Conservation (phyloP, 2,113 vertebrate genomes). For the Nibea coibor region DNA sequence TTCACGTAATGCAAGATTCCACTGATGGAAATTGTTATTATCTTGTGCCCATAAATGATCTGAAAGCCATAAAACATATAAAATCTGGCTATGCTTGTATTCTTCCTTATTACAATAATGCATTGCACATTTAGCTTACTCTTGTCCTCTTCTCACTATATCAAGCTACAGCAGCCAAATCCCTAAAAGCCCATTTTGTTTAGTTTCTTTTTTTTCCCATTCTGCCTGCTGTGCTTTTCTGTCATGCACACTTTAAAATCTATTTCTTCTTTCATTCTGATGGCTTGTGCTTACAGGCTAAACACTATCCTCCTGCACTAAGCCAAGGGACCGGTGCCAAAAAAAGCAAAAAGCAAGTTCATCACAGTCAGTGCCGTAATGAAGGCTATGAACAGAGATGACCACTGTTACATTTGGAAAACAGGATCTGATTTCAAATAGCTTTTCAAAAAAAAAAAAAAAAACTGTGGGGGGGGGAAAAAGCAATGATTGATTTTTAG, state of each 20-base stretch:
- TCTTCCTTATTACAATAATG: not conserved
- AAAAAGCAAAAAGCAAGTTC: conserved; percentile 26
- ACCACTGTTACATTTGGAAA: conserved; percentile 26
- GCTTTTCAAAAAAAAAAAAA: conserved; percentile 7
- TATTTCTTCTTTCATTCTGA: conserved; percentile 50
- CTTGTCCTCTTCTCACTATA: conserved; percentile 5
- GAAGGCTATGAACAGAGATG: conserved; percentile 34
- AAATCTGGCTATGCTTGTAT: conserved; percentile 1
- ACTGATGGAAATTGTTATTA: not conserved
- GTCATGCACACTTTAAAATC: conserved; percentile 57
- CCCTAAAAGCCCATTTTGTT: conserved; percentile 42
- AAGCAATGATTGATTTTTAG: conserved; percentile 19
- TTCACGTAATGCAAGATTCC: not conserved
- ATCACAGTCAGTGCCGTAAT: conserved; percentile 35
- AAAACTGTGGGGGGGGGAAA: not conserved
- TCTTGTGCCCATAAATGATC: not conserved
- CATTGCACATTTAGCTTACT: conserved; percentile 13
- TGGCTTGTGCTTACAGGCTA: conserved; percentile 39
- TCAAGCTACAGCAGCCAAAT: conserved; percentile 37
- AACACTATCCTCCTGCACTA: conserved; percentile 29
- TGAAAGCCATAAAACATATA: not conserved
- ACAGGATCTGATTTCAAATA: conserved; percentile 19
- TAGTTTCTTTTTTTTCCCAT: conserved; percentile 16
- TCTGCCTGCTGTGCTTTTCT: conserved; percentile 45
- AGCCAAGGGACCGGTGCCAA: conserved; percentile 29